A percentile compares a stretch with the other conserved stretches of the same genome.
These are phyloP conservation scores for Heteronetta atricapilla DNA, from an alignment of 2,113 vertebrate species.

Conservation along the genomic window DNA sequence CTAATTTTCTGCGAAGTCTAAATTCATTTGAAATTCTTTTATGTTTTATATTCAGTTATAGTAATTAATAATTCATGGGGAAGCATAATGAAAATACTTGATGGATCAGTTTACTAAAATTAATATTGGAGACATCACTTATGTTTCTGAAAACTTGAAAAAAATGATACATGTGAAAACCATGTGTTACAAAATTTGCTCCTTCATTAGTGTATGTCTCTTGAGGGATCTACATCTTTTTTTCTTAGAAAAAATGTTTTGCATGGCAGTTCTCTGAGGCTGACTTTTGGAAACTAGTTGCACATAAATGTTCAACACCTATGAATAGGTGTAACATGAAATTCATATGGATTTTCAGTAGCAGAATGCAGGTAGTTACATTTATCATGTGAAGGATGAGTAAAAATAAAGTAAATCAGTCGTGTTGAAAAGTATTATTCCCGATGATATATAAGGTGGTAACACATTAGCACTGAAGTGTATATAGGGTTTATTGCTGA, in stretches of 20 bases:
- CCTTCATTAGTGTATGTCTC: background rate
- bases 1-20: background rate
- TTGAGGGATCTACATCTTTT: background rate
- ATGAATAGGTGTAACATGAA: background rate
- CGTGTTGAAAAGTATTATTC: background rate
- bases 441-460: background rate
- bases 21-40: background rate
- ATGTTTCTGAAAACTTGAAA: background rate
- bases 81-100: background rate
- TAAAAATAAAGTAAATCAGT: background rate
- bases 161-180: background rate
- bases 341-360: background rate
- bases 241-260: background rate
- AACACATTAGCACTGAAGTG: background rate
- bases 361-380: background rate
- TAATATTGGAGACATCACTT: background rate
- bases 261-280: background rate
- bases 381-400: background rate
- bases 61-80: background rate
- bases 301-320: rapidly evolving
- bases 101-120: background rate
- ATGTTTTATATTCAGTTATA: background rate
- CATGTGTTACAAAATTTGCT: background rate
- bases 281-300: background rate
- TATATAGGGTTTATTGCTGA: background rate